Evolutionary conservation across 2,113 vertebrate genomes (phyloP), one percentile per base, ranked within the genome.

Genomic region (Anhinga rufa): DNA sequence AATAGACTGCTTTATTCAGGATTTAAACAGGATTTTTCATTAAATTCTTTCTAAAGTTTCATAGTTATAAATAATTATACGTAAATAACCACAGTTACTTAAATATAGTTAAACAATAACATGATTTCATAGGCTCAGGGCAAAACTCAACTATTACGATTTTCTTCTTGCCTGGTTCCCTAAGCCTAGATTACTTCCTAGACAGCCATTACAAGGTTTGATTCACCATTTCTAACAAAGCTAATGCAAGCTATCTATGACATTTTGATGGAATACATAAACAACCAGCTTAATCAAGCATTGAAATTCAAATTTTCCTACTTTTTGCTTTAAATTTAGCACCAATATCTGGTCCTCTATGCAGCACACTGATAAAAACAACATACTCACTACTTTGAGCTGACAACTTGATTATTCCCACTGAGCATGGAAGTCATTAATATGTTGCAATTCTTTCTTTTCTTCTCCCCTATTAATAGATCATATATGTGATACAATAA

Each of bases 371-470:
- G 80, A 88, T 72, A 82, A 94, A 94, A 96, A 78, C 88, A 94
- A 83, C 51, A 83, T 32, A 84, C 34, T 80, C 54, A 32, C 61
- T 94, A 62, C 82, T 83, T n/a, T 32, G 44, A 88, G 93, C 82
- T 96, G 95, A 86, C 93, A 93, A 49, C 64, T 91, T 71, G 61
- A 94, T 92, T 93, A 95, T 88, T 95, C 95, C 86, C 88, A 90
- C 69, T 52, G 77, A 92, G 82, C 14, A 65, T 13, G 31, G 65
- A 90, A 94, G 57, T 75, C 80, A 90, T 93, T 84, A 91, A 68
- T 57, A 89, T 11, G 60, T 75, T 88, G 64, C 72, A 54, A 51
- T 95, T 70, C 25, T 76, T 92, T 86, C 77, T 95, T 91, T 92
- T 92, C 68, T 95, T 85, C 84, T 88, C n/a, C 22, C 24, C 54